These are phyloP conservation scores for Philhelius pedissequus DNA, from an alignment of 2,888 invertebrate genomes.

Conservation along the genomic window DNA sequence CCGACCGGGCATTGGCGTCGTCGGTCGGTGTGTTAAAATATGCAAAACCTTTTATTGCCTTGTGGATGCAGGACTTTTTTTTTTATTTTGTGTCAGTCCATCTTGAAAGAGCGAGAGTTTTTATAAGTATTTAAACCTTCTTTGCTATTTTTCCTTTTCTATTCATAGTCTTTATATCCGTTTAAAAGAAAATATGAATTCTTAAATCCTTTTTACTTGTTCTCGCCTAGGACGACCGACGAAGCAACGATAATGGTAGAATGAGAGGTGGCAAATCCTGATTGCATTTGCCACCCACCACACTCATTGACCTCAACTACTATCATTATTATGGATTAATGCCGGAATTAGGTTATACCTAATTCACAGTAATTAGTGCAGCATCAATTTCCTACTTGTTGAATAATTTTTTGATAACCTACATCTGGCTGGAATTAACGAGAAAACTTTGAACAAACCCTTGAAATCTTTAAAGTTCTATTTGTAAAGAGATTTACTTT, in stretches of 20 bases:
- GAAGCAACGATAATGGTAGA: not conserved
- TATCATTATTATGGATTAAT: not conserved
- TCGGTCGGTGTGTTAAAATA: constrained; percentile 44
- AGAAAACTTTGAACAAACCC: constrained; percentile 18
- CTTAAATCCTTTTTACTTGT: constrained; percentile 18
- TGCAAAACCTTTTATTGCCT: constrained; percentile 65
- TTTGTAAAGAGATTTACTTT: constrained; percentile 30
- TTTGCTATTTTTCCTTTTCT: not conserved
- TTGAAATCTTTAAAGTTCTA: constrained; percentile 15
- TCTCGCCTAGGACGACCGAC: not conserved
- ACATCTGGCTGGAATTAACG: constrained; percentile 12
- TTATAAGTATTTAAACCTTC: constrained; percentile 10
- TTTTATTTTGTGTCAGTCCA: not conserved
- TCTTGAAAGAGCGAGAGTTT: constrained; percentile 18
- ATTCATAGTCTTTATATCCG: not conserved
- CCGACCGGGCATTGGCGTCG: not conserved
- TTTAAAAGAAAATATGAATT: constrained; percentile 18
- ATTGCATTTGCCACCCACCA: constrained; percentile 20
- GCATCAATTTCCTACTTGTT: constrained; percentile 25
- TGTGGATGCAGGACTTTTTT: constrained; percentile 29
- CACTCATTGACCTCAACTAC: not conserved
- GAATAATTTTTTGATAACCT: not conserved
- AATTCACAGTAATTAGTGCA: constrained; percentile 26
- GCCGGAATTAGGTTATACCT: not conserved
- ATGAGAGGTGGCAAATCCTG: constrained; percentile 12